phyloP scores from a whole-genome alignment of 2,113 vertebrate genomes.

The Saccopteryx bilineata region DNA sequence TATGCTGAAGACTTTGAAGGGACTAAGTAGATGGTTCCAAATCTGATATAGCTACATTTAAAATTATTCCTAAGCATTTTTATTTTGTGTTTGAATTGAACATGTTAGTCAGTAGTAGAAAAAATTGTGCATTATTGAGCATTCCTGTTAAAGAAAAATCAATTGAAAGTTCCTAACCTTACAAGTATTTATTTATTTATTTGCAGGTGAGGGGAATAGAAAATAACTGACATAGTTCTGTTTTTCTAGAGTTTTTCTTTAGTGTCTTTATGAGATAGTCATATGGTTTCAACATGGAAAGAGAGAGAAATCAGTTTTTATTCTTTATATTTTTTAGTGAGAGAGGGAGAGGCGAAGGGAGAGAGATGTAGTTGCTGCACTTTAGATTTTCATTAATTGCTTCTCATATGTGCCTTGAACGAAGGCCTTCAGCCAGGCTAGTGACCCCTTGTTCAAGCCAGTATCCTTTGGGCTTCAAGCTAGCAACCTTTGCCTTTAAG shows the following conservation, averaged over 20 bases:
- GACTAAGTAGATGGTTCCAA: background rate
- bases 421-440: too few relatives aligned
- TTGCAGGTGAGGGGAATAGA: background rate
- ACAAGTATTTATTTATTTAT: background rate
- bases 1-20: constrained; percentile 19
- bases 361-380: too few relatives aligned
- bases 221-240: background rate
- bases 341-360: too few relatives aligned
- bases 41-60: background rate
- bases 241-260: constrained; percentile 9
- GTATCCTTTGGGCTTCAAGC: too few relatives aligned
- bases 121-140: background rate
- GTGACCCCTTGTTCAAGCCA: too few relatives aligned
- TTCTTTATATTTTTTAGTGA: too few relatives aligned
- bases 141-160: background rate
- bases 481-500: too few relatives aligned
- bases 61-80: background rate
- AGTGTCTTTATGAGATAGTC: background rate
- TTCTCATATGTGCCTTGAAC: too few relatives aligned
- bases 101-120: background rate
- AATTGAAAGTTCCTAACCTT: background rate
- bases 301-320: background rate
- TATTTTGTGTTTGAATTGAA: background rate
- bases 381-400: too few relatives aligned
- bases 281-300: background rate